Conservation (phyloP, 2,797 vertebrate genomes). For the Pangasius krempfi region DNA sequence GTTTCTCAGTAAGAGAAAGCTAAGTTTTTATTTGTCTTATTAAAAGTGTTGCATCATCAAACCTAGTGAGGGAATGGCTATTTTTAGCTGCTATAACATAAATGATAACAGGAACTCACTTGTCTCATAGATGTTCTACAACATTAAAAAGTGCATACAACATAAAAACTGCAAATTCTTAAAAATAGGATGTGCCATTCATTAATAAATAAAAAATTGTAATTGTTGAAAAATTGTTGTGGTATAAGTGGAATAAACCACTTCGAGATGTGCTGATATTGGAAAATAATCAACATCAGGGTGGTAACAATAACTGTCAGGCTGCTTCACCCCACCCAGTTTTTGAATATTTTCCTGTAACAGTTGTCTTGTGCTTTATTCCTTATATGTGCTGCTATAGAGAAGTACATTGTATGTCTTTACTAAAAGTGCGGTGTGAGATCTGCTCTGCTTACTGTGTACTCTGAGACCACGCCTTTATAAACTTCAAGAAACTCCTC, state of each 20-base stretch:
- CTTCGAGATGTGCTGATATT: background rate
- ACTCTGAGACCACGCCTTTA: slow-evolving; percentile 89
- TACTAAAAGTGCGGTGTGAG: background rate
- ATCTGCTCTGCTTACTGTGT: slow-evolving; percentile 56
- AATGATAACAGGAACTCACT: background rate
- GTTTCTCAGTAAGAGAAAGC: background rate
- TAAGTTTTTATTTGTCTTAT: background rate
- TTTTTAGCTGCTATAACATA: background rate
- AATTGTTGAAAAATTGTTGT: background rate
- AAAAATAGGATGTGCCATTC: background rate
- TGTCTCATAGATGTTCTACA: background rate
- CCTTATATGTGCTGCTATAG: background rate
- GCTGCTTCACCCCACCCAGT: too few species aligned
- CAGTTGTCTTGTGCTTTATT: background rate
- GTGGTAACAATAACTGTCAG: background rate
- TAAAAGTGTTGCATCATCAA: too few species aligned
- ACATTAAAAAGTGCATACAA: too few species aligned
- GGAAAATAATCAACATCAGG: background rate
- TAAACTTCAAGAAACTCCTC: slow-evolving; percentile 97
- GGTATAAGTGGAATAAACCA: background rate
- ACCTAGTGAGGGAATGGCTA: background rate
- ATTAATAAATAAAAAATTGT: background rate
- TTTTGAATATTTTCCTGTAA: background rate
- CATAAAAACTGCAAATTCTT: background rate
- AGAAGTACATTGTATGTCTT: background rate